Base-by-base conservation (phyloP, 2,113 vertebrate species). In the Callithrix jacchus region DNA sequence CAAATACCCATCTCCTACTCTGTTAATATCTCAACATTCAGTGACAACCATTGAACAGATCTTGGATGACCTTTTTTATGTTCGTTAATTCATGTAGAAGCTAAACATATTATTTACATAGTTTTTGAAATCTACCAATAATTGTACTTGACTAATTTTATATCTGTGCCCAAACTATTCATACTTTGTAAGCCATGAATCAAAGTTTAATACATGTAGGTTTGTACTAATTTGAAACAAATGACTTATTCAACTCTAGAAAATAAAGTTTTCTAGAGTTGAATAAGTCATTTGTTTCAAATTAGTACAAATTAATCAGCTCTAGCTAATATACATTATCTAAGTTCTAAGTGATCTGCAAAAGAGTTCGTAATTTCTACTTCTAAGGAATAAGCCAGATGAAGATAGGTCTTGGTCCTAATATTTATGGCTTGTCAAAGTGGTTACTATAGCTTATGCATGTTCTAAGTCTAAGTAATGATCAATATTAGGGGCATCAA, bases 331-430 rank as follows among this genome's bases (percentile, higher is more conserved):
- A 73, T 18, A 37, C 1, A 40, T 74, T 45, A 42, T 93, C 52
- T 74, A 30, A 70, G 27, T 82, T 94, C 93, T 81, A 90, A 91
- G 68, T 47, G 17, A 77, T 52, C 40, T 27, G 56, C 6, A 90
- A 8, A 82, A 85, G 81, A 88, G 73, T 91, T 91, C 4, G 52
- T 52, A 49, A 93, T 95, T 82, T 93, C 23, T 91, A 74, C 35
- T 68, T 73, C 58, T 83, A 45, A 88, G 17, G 85, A 93, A 93
- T 58, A 88, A 30, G 14, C 17, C 27, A 73, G 16, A 70, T 58
- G 1, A 90, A 88, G 58, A 45, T 47, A 47, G 37, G 42, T 77
- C 70, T 81, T 91, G 21, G 16, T 9, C 42, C n/a, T 91, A 85
- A 52, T 68, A 80, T 76, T 61, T 35, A 56, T 27, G 6, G 13